Conservation (phyloP, 2,888 invertebrate genomes). For the Drosophila fulvimacula region DNA sequence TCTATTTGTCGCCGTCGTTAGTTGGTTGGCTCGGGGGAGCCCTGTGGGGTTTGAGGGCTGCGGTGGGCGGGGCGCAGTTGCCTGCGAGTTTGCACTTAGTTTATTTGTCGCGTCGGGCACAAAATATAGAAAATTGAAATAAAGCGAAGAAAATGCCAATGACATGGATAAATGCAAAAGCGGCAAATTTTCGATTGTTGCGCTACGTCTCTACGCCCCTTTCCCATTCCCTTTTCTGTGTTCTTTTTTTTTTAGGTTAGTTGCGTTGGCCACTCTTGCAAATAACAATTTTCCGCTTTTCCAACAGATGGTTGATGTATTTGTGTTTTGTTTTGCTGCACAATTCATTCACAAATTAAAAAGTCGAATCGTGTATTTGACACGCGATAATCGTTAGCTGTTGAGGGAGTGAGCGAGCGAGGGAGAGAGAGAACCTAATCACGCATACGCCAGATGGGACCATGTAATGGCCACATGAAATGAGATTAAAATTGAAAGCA, state of each 20-base stretch:
- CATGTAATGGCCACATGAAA: conserved; percentile 27
- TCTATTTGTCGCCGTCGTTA: conserved; percentile 63
- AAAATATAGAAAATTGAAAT: conserved; percentile 68
- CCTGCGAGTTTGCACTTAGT: conserved; percentile 73
- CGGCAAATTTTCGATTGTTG: conserved; percentile 72
- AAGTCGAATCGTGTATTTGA: conserved; percentile 67
- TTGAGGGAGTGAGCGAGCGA: neutral
- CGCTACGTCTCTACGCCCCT: conserved; percentile 15
- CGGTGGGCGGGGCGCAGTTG: conserved; percentile 12
- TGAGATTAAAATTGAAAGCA: conserved; percentile 40
- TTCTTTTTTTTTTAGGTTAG: neutral
- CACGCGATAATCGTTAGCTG: conserved; percentile 71
- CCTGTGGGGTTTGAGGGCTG: neutral
- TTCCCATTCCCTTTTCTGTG: neutral
- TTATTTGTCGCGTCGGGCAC: conserved; percentile 57
- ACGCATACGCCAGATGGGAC: conserved; percentile 73
- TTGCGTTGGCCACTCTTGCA: conserved; percentile 36
- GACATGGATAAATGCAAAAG: conserved; percentile 77
- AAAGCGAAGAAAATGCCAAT: conserved; percentile 77
- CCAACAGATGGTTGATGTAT: conserved; percentile 42
- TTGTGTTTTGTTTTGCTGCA: conserved; percentile 13
- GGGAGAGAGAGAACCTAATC: conserved; percentile 46
- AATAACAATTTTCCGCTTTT: conserved; percentile 42
- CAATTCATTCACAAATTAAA: conserved; percentile 77
- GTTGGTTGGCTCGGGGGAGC: neutral